Percentiles rank a stretch among this genome's conserved stretches.
Conservation (phyloP, 2,888 invertebrate genomes). For the Hypena proboscidalis region DNA sequence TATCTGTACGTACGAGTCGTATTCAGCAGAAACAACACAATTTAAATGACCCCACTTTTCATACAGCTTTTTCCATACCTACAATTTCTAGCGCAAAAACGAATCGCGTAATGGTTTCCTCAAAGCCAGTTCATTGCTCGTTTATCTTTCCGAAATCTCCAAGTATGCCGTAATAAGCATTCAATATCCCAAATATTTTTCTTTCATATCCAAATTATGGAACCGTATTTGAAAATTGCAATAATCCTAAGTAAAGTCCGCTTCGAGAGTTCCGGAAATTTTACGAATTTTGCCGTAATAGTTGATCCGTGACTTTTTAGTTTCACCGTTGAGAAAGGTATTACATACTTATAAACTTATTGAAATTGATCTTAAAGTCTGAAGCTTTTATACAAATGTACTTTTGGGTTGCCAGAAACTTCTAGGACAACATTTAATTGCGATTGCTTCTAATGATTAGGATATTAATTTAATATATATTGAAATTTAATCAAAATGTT, state of each 20-base stretch:
- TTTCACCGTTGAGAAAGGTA: slow-evolving; percentile 26
- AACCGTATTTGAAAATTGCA: slow-evolving; percentile 32
- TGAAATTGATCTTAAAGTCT: slow-evolving; percentile 14
- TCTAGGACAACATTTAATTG: no score
- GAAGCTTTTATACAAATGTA: background rate
- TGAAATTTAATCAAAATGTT: no score
- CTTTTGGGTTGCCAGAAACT: no score
- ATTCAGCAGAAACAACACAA: no score
- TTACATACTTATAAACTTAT: slow-evolving; percentile 25
- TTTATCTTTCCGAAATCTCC: background rate
- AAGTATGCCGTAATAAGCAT: background rate
- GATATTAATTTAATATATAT: no score
- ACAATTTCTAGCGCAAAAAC: background rate
- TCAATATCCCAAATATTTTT: slow-evolving; percentile 9
- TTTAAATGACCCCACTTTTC: no score
- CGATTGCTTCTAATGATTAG: no score
- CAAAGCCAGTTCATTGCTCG: background rate
- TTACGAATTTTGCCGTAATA: slow-evolving; percentile 18
- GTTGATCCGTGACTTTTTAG: slow-evolving; percentile 31
- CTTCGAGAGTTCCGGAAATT: slow-evolving; percentile 18
- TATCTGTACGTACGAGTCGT: no score
- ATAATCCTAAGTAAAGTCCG: slow-evolving; percentile 33
- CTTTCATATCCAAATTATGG: slow-evolving; percentile 11
- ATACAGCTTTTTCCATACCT: no score
- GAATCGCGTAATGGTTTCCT: background rate